Evolutionary conservation across 2,888 invertebrate species (phyloP).

Genomic region (Tyria jacobaeae): DNA sequence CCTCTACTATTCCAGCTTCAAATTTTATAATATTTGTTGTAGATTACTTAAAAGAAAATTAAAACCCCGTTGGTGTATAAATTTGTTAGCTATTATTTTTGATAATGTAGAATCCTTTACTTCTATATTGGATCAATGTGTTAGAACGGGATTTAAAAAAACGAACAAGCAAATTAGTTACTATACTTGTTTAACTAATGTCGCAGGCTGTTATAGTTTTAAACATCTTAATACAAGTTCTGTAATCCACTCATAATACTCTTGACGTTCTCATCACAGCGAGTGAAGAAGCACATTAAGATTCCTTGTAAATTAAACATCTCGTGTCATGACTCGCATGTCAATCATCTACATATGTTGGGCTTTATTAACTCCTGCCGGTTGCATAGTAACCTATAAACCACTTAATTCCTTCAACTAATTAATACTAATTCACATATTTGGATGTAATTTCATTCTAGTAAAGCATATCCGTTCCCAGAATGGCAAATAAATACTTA

Average conservation of each 20-base stretch:
- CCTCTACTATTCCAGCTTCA: no score
- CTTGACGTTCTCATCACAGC: conserved; percentile 1
- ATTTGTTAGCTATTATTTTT: no score
- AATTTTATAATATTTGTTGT: no score
- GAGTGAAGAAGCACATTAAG: conserved; percentile 12
- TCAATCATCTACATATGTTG: conserved; percentile 16
- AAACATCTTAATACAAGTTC: not conserved
- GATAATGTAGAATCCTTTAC: no score
- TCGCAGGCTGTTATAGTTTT: not conserved
- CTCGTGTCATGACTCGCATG: not conserved
- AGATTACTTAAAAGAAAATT: no score
- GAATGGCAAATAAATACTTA: conserved; percentile 24
- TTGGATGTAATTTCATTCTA: conserved; percentile 16
- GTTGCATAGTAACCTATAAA: not conserved
- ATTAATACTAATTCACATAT: conserved; percentile 21
- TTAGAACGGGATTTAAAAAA: no score
- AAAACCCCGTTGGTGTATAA: no score
- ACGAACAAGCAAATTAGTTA: no score
- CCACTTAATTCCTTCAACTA: conserved; percentile 22
- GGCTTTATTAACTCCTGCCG: conserved; percentile 4
- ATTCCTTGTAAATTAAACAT: conserved; percentile 15
- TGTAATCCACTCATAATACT: not conserved
- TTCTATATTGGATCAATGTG: no score
- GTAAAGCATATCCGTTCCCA: conserved; percentile 10
- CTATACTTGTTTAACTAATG: not conserved